These are phyloP conservation scores for Semnornis frantzii DNA, from an alignment of 2,113 vertebrate species.

Conservation along the genomic window DNA sequence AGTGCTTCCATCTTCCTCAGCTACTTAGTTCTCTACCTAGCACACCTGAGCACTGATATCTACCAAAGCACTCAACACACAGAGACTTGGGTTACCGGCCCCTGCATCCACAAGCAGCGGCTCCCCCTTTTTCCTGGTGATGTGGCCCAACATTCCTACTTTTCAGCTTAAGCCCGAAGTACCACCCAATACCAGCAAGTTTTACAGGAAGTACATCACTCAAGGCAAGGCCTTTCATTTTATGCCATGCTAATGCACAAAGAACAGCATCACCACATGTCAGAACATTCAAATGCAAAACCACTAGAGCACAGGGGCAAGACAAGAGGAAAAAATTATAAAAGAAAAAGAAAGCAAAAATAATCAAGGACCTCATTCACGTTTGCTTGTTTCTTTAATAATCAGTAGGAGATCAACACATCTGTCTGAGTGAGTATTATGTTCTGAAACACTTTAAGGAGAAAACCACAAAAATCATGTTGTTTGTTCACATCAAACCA, in stretches of 20 bases:
- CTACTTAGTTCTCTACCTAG: background rate
- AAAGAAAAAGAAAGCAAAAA: background rate
- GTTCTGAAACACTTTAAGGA: background rate
- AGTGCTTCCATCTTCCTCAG: background rate
- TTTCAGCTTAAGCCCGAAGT: background rate
- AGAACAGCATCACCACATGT: background rate
- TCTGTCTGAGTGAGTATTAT: background rate
- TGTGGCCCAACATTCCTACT: background rate
- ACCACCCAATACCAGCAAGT: background rate
- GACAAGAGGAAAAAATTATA: background rate
- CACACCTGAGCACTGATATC: background rate
- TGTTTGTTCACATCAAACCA: background rate
- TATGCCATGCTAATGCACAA: background rate
- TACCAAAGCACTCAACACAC: background rate
- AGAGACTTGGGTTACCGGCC: fast-evolving
- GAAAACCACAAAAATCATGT: background rate
- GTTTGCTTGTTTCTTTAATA: background rate
- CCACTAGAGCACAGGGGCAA: background rate
- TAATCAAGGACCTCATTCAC: background rate
- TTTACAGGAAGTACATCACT: background rate
- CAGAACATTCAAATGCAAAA: background rate
- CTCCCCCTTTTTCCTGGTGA: background rate
- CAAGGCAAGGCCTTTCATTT: background rate
- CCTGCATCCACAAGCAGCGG: background rate
- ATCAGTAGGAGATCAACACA: background rate